Evolutionary conservation across 2,113 vertebrate genomes (phyloP).

Genomic region (Maccullochella peelii): DNA sequence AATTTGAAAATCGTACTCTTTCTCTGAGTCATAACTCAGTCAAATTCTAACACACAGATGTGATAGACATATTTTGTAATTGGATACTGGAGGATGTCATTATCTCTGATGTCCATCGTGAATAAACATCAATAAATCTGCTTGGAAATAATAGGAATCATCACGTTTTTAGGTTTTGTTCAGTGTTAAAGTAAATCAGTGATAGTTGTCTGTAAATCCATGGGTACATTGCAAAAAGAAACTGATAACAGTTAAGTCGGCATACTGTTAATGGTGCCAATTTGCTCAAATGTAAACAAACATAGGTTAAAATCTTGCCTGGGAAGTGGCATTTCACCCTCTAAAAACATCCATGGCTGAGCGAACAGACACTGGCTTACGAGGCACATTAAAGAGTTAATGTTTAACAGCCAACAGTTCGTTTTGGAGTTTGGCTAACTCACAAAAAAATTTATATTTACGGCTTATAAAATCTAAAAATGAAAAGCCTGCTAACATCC

Average conservation of each 20-base stretch:
- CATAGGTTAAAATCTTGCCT: not conserved
- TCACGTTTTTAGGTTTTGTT: not conserved
- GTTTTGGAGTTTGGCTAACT: not conserved
- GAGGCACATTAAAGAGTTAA: not conserved
- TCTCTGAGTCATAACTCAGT: not conserved
- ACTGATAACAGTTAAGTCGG: not conserved
- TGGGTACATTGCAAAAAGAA: not conserved
- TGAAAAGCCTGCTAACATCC: not conserved
- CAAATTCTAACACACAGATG: not conserved
- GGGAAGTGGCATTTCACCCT: too few species aligned
- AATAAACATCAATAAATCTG: not conserved
- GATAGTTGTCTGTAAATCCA: not conserved
- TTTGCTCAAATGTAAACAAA: not conserved
- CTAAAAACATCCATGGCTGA: not conserved
- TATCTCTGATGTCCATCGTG: not conserved
- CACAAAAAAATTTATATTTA: not conserved
- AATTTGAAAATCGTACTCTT: too few species aligned
- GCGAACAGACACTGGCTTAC: not conserved
- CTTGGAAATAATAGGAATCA: not conserved
- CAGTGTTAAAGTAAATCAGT: not conserved
- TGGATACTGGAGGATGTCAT: not conserved
- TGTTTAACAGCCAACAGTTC: not conserved
- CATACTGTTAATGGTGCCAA: not conserved
- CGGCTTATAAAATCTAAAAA: not conserved
- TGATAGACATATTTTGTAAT: not conserved